Evolutionary conservation across 2,113 vertebrate genomes (phyloP), one percentile per base, ranked within the genome.

Genomic region (Lonchura striata): DNA sequence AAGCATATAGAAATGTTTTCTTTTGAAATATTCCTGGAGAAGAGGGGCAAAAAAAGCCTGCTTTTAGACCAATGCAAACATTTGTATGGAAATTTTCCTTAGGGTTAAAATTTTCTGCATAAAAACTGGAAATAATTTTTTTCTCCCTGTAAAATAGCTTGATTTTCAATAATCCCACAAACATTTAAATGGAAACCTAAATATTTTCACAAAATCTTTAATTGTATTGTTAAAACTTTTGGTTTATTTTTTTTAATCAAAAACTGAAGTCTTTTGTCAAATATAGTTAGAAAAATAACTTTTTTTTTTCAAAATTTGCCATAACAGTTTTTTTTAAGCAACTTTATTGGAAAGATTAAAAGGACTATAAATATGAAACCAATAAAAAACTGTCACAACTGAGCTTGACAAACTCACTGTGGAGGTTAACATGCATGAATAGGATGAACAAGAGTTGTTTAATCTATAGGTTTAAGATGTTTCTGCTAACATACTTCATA

Each of bases 41-140:
- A 92, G 37, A 91, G 59, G 87, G 84, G 78, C 54, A 94, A 95
- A 91, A 95, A 95, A 49, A 95, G 94, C 46, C 69, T 93, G 6
- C 47, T 92, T 94, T 96, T 93, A 90, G 49, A 96, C 93, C 82
- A 96, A 96, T 75, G 74, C 90, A 96, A 97, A 97, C 85, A 96
- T 88, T 94, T 95, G 69, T 53, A 77, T 88, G 94, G 95, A 94
- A 96, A 95, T 97, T 94, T 92, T 96, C 85, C 82, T 88, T 92
- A 78, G 69, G 79, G 82, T 92, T 81, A 88, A 96, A 96, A 83
- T 83, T 96, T 95, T 96, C 88, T 96, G 79, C 64, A 71, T 49
- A 93, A 95, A 95, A 94, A 41, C 49, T 89, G 65, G 75, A 86
- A 90, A 88, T 52, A 0, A 21, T 44, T 83, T 89, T 60, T 78